Evolutionary conservation across 2,888 invertebrate genomes (phyloP).

Genomic region (Metellina segmentata): DNA sequence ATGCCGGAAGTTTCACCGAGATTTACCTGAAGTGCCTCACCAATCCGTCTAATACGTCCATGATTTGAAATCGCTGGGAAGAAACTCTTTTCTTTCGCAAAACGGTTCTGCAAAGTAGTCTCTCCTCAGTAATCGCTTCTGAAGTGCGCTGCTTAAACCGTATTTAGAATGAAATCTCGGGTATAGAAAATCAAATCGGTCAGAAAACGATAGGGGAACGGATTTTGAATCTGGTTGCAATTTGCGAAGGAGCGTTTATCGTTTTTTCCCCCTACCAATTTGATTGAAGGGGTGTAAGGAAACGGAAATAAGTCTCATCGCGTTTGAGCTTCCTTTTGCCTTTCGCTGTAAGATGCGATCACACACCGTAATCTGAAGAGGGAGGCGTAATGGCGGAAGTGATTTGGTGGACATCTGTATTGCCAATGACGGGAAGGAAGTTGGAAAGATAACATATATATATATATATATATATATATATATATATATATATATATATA

Average conservation of each 20-base stretch:
- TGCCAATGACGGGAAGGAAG: conserved; percentile 12
- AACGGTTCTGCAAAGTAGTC: neutral
- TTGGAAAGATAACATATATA: conserved; percentile 7
- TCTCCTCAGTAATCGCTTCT: conserved; percentile 10
- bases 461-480: too few relatives aligned
- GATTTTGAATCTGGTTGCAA: conserved; percentile 21
- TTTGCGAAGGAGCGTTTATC: conserved; percentile 10
- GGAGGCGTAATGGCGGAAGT: conserved; percentile 15
- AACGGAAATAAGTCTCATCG: conserved; percentile 31
- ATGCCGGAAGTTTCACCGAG: too few relatives aligned
- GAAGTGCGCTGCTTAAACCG: conserved; percentile 22
- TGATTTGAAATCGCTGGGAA: neutral
- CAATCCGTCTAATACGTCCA: conserved; percentile 5
- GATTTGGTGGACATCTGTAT: conserved; percentile 30
- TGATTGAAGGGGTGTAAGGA: conserved; percentile 30
- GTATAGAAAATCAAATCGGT: conserved; percentile 13
- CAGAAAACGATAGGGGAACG: conserved; percentile 22
- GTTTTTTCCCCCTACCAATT: conserved; percentile 5
- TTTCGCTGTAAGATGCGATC: neutral
- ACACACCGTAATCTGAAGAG: neutral
- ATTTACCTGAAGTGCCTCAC: neutral
- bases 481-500: too few relatives aligned
- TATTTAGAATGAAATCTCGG: conserved; percentile 7
- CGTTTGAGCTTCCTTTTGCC: neutral
- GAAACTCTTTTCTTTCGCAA: neutral